Base-by-base conservation (phyloP, 1,140 invertebrate genomes). In the Drosophila setifemur region DNA sequence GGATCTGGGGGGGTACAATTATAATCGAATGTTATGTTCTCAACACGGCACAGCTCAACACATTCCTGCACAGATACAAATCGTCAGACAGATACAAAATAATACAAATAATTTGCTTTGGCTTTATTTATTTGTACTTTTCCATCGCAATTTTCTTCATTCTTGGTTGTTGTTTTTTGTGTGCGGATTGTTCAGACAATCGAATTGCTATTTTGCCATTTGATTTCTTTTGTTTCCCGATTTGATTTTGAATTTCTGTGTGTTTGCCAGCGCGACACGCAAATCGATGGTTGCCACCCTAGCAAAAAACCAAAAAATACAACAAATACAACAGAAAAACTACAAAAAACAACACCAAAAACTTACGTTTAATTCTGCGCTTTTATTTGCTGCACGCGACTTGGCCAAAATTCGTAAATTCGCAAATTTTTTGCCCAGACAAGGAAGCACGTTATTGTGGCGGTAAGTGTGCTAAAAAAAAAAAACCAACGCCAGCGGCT, bases 241-340 rank as follows among this genome's bases (percentile, higher is more conserved):
- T 50, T 44, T 48, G 35, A 28, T 70, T 63, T 43, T 29, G 28
- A 35, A 53, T 35, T 19, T 45, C 26, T 37, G 9, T 48, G 29
- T 66, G 37, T 71, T 57, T 71, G 43, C 42, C 73, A 66, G 45
- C 50, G 66, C 81, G 79, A 86, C 79, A 85, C 79, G 79, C 79
- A 86, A 85, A 85, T 85, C 79, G 75, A 86, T 85, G 79, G 74
- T 85, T 79, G 74, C 81, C 81, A 86, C 79, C 81, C 78, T 66
- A 28, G 43, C 42, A 26, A 33, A 79, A 48, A 49, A 45, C 37
- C 39, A 71, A 31, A 21, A 60, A 42, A 16, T 45, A 33, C 28
- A 29, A 57, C 23, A 68, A 52, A 28, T 43, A 42, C 23, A 37
- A 18, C 11, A 61, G 21, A 29, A 44, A 61, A 45, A 53, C 33